phyloP scores from a whole-genome alignment of 2,113 vertebrate genomes.

The Entomyzon cyanotis region DNA sequence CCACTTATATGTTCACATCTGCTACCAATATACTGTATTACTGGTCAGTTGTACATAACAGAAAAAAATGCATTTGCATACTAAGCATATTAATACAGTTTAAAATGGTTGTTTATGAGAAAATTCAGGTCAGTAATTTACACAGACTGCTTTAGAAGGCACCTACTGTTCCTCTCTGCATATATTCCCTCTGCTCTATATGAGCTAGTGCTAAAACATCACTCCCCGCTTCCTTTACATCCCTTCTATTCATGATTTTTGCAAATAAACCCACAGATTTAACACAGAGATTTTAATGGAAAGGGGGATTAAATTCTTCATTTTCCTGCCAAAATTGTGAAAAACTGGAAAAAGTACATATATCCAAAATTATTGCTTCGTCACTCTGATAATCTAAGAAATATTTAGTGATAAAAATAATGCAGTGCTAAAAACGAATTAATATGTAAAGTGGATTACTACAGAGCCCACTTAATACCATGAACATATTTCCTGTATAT shows the following conservation, averaged over 20 bases:
- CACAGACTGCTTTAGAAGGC: background rate
- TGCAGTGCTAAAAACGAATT: fast-evolving
- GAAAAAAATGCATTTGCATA: background rate
- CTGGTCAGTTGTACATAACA: fast-evolving
- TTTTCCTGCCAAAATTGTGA: background rate
- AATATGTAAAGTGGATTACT: background rate
- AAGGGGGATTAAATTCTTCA: background rate
- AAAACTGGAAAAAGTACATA: background rate
- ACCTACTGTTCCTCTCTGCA: background rate
- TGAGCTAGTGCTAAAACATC: background rate
- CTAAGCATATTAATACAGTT: background rate
- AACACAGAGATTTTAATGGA: background rate
- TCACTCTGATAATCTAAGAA: background rate
- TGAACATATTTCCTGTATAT: background rate
- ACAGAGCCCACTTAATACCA: fast-evolving
- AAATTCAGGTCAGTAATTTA: background rate
- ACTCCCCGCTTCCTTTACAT: fast-evolving
- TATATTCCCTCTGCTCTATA: background rate
- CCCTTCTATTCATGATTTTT: background rate
- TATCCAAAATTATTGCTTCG: background rate
- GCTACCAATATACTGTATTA: background rate
- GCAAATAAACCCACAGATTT: background rate
- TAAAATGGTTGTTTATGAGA: background rate
- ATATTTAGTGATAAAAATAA: background rate
- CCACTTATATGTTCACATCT: background rate